Evolutionary conservation across 2,797 vertebrate species (phyloP), one percentile per base, ranked within the genome.

Genomic region (Malurus splendens): DNA sequence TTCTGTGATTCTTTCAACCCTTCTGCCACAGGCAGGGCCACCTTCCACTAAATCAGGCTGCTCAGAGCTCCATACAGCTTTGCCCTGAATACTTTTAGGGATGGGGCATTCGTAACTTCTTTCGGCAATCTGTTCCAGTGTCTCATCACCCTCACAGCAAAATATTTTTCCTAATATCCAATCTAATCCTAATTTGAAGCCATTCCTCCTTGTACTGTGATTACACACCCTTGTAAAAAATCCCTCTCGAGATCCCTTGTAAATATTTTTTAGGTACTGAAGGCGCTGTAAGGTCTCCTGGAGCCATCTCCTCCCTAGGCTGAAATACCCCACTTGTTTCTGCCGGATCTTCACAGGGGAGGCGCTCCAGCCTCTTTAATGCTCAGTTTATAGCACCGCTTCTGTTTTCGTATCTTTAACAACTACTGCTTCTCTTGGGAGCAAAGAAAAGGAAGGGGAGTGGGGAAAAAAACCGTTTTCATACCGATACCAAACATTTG

Each of bases 391-490:
- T 4, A 74, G 5, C 16, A 23, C 5, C 4, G 15, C 39, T 57
- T 72, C 38, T 70, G 10, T 17, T 81, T 66, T 18, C 47, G 30
- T 13, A 60, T 18, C 52, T 66, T 73, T 83, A 51, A 75, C 74
- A 61, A 17, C 17, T 14, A 5, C 6, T 0, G 4, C 23, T 74
- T 44, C 27, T 51, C 33, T 48, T 19, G 22, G 2, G 7, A 55
- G 4, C 4, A 15, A 45, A 52, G 6, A 50, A 44, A 39, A 60
- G 24, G 17, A 23, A 3, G 7, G 4, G 1, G 9, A 3, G 11
- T 23, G 36, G 22, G 18, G 8, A 8, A 7, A 7, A 9, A 10
- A 17, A 24, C 36, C 17, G 5, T 62, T 48, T 44, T n/a, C 17
- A 6, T 27, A 47, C 2, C 4, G 51, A 30, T 19, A 51, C 16